Evolutionary conservation across 2,888 invertebrate genomes (phyloP).

Genomic region (Coecobrya sp.): DNA sequence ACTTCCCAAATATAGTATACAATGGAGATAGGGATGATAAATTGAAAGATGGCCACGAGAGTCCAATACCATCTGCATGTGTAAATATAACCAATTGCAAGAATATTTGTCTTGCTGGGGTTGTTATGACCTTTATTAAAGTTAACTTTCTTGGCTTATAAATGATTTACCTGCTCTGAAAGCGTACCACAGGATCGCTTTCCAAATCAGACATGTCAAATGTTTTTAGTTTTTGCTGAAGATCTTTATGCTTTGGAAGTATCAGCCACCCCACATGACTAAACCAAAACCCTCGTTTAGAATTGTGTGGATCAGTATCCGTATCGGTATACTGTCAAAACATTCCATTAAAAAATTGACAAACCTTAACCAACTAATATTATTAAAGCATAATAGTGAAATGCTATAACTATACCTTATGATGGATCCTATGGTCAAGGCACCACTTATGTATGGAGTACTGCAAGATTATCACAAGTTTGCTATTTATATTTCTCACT

Average conservation of each 20-base stretch:
- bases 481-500: not conserved
- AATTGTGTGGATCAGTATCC: constrained; percentile 97
- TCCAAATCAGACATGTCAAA: constrained; percentile 95
- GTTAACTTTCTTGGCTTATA: not conserved
- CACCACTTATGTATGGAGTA: constrained; percentile 77
- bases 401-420: constrained; percentile 88
- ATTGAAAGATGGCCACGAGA: not conserved
- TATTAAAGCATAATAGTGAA: not conserved
- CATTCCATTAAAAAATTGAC: not conserved
- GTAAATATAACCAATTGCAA: not conserved
- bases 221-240: constrained; percentile 94
- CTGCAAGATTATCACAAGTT: constrained; percentile 16
- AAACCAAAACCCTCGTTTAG: constrained; percentile 97
- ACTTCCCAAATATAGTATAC: constrained; percentile 11
- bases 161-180: constrained; percentile 93
- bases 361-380: not conserved
- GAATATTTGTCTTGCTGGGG: no score
- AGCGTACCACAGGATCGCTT: constrained; percentile 93
- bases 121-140: no score
- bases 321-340: constrained; percentile 94
- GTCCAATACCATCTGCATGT: constrained; percentile 82
- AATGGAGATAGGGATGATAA: constrained; percentile 89
- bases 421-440: constrained; percentile 90
- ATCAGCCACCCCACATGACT: constrained; percentile 98
- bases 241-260: constrained; percentile 96